A percentile compares a stretch with the other conserved stretches of the same genome.
These are phyloP conservation scores for Raja brachyura DNA, from an alignment of 2,113 vertebrate genomes.

Conservation along the genomic window DNA sequence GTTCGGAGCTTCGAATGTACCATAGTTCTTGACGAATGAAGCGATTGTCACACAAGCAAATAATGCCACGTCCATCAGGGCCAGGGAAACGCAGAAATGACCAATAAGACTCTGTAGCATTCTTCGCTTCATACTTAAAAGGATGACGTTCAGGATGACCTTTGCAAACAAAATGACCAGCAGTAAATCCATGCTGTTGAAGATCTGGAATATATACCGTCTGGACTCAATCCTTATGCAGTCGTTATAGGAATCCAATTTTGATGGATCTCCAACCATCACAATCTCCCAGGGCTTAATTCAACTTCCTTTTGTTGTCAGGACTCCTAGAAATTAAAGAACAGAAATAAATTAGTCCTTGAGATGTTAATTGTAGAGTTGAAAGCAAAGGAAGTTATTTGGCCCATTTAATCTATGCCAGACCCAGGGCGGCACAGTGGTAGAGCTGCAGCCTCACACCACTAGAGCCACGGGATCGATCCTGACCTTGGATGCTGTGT, in stretches of 20 bases:
- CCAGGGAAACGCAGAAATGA: conserved; percentile 66
- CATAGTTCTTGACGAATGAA: conserved; percentile 53
- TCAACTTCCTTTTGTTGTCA: background rate
- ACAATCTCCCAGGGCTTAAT: background rate
- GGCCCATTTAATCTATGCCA: too few relatives aligned
- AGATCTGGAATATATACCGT: background rate
- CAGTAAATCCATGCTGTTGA: conserved; percentile 44
- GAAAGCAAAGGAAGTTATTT: too few relatives aligned
- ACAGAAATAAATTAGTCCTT: background rate
- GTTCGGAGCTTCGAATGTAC: conserved; percentile 56
- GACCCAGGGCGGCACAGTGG: too few relatives aligned
- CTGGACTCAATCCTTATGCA: conserved; percentile 2
- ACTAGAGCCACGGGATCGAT: too few relatives aligned
- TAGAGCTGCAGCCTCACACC: too few relatives aligned
- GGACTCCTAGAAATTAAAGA: background rate
- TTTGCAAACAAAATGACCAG: conserved; percentile 64
- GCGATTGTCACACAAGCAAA: conserved; percentile 52
- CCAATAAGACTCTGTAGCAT: conserved; percentile 59
- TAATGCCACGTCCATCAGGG: conserved; percentile 57
- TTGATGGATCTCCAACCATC: background rate
- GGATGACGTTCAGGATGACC: conserved; percentile 59
- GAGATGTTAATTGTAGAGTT: background rate
- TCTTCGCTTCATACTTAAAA: conserved; percentile 54
- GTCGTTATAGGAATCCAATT: conserved; percentile 50
- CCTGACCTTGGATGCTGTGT: too few relatives aligned